Evolutionary conservation across 2,888 invertebrate species (phyloP), one percentile per base, ranked within the genome.

Genomic region (Tillus elongatus): DNA sequence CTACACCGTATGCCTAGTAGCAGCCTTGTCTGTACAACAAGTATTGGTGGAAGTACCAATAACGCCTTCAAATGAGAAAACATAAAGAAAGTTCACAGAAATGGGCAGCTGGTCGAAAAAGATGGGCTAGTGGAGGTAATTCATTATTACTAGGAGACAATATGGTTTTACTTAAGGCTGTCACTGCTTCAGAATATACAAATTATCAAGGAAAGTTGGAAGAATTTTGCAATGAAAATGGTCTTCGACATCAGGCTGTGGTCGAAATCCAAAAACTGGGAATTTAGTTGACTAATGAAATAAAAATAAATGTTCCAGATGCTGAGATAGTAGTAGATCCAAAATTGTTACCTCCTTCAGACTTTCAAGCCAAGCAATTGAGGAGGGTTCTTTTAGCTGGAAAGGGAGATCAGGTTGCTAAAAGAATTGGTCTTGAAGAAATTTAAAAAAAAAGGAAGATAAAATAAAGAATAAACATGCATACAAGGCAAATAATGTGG

Each of bases 1-100:
- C 0, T 95, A 92, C 58, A 83, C 89, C 0, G 76, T 97, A 4
- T 82, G 85, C 14, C 69, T 98, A 46, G 93, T 97, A 0, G 82
- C 97, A 0, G 90, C 91, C 0, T 70, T 99, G 2, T 89, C 93
- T 1, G 92, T 98, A 0, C 91, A 89, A 52, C 93, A 98, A 71
- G 78, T 96, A 3, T 68, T 89, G 13, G 53, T 75, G 3, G 71
- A 73, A 48, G 57, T 60, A 8, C 62, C 50, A 2, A 57, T 53
- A 43, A 6, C 46, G 14, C 52, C 67, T 54, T 50, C 58, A 34
- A 54, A 63, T 28, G 47, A 58, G 30, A 53, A 71, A 49, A 55
- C 67, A 13, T 42, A 48, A 10, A 56, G n/a, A 10, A 29, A 14
- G 9, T 45, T 51, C 2, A 11, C 54, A 60, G 30, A 59, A 56